Percentiles rank a stretch among this genome's conserved stretches.
Evolutionary conservation across 2,888 invertebrate genomes (phyloP).

Genomic region (Pterostichus madidus): DNA sequence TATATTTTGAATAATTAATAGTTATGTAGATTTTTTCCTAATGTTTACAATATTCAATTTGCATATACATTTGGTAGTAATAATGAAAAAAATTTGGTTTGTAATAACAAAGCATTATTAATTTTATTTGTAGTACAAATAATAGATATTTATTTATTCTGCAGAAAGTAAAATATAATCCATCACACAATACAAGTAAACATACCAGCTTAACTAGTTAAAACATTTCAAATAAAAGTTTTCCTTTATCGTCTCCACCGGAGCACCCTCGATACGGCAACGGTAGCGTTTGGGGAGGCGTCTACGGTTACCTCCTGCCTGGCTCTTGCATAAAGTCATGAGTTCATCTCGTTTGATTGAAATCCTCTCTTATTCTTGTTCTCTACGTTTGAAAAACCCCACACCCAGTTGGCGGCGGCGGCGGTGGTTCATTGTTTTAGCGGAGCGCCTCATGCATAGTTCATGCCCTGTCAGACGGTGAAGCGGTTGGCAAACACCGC

Average conservation of each 20-base stretch:
- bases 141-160: neutral
- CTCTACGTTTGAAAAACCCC: conserved; percentile 77
- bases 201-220: conserved; percentile 7
- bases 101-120: no score
- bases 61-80: no score
- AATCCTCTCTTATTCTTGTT: conserved; percentile 78
- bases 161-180: neutral
- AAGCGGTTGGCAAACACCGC: conserved; percentile 59
- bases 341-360: conserved; percentile 79
- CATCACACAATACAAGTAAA: conserved; percentile 14
- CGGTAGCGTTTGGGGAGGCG: conserved; percentile 26
- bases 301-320: conserved; percentile 70
- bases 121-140: no score
- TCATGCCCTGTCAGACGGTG: conserved; percentile 73
- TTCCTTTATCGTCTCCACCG: conserved; percentile 11
- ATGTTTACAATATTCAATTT: no score
- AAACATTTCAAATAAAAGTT: conserved; percentile 40
- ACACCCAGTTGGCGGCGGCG: conserved; percentile 70
- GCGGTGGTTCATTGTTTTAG: conserved; percentile 76
- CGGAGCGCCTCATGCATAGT: conserved; percentile 77
- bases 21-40: no score
- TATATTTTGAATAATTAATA: no score
- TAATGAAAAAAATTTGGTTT: no score
- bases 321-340: conserved; percentile 78
- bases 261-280: neutral